A percentile compares a stretch with the other conserved stretches of the same genome.
Evolutionary conservation across 92 coral and sea anemone genomes (phyloP).

Genomic region (Zoanthus sociatus): DNA sequence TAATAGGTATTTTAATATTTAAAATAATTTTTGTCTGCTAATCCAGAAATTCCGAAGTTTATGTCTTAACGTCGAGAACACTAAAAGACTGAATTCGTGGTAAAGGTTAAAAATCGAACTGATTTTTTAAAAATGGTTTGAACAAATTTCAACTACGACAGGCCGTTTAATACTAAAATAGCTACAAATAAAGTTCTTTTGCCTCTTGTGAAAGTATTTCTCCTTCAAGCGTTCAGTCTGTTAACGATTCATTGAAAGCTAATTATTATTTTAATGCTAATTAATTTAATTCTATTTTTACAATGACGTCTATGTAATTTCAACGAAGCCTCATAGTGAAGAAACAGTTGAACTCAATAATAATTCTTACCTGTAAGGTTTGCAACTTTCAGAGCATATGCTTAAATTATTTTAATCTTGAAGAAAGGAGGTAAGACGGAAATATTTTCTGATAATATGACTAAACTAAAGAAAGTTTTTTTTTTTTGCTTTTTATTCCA

Average conservation of each 20-base stretch:
- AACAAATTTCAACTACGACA: not conserved
- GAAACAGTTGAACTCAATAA: no score
- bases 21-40: not conserved
- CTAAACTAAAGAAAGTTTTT: no score
- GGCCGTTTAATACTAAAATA: not conserved
- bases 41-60: not conserved
- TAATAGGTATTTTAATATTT: not conserved
- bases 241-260: not conserved
- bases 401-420: no score
- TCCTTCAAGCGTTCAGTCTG: not conserved
- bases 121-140: not conserved
- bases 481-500: no score
- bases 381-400: no score
- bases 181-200: not conserved
- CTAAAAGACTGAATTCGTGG: not conserved
- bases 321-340: no score
- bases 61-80: not conserved
- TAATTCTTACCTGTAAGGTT: no score
- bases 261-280: not conserved
- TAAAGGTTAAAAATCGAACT: not conserved
- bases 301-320: not conserved
- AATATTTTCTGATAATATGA: no score
- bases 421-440: no score
- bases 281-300: not conserved
- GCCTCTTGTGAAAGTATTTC: not conserved